Percentiles rank a stretch among this genome's conserved stretches.
Evolutionary conservation across 2,888 invertebrate species (phyloP).

Genomic region (Ptycholaimellus sp.): DNA sequence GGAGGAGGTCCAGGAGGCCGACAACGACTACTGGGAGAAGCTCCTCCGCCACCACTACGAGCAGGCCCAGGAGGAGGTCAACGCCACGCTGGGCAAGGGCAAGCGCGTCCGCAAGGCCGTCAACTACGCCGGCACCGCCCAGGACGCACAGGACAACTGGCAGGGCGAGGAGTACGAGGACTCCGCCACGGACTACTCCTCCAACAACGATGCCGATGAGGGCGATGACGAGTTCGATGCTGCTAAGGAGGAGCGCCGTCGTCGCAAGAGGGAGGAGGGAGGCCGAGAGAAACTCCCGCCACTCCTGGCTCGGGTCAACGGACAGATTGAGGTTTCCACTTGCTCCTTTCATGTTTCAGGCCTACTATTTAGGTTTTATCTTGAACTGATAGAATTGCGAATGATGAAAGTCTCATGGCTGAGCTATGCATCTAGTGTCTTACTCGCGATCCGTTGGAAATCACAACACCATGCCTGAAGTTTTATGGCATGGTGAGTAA

Average conservation of each 20-base stretch:
- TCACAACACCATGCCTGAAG: no score
- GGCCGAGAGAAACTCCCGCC: slow-evolving; percentile 76
- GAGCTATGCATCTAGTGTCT: no score
- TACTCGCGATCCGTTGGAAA: no score
- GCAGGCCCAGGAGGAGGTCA: slow-evolving; percentile 76
- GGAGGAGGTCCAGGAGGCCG: slow-evolving; percentile 77
- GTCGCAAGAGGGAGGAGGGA: slow-evolving; percentile 32
- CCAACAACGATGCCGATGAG: slow-evolving; percentile 25
- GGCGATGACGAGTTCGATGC: slow-evolving; percentile 84
- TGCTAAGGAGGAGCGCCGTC: background rate
- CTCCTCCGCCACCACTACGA: slow-evolving; percentile 91
- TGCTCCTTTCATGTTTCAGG: no score
- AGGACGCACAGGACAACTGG: slow-evolving; percentile 20
- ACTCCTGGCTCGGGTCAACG: slow-evolving; percentile 77
- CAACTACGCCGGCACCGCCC: slow-evolving; percentile 39
- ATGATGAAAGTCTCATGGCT: no score
- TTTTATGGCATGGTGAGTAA: no score
- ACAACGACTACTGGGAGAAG: slow-evolving; percentile 99
- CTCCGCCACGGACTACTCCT: slow-evolving; percentile 9
- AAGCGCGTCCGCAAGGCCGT: slow-evolving; percentile 52
- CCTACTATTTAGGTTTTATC: no score
- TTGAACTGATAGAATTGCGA: no score
- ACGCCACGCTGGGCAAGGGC: slow-evolving; percentile 36
- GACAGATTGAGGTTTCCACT: slow-evolving; percentile 78
- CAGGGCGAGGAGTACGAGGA: slow-evolving; percentile 36